phyloP scores from a whole-genome alignment of 2,113 vertebrate genomes.

The Phylloscopus trochiloides region DNA sequence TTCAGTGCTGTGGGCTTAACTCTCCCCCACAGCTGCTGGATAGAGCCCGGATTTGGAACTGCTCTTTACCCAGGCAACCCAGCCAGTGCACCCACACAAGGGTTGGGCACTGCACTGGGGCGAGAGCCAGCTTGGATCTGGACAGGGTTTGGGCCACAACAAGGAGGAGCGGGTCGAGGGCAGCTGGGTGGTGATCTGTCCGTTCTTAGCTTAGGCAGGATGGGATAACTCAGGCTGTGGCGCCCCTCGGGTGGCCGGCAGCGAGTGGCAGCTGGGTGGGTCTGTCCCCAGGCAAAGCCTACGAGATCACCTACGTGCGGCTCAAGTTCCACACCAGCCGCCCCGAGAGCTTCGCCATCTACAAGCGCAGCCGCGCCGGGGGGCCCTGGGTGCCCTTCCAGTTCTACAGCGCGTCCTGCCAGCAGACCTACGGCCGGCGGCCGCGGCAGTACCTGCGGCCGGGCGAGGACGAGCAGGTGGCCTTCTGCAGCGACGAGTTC shows the following conservation, averaged over 20 bases:
- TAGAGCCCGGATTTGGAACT: not conserved
- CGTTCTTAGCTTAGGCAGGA: not conserved
- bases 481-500: constrained; percentile 91
- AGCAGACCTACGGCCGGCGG: constrained; percentile 76
- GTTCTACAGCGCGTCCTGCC: constrained; percentile 90
- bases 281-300: constrained; percentile 85
- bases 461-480: constrained; percentile 83
- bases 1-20: not conserved
- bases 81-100: not conserved
- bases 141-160: not conserved
- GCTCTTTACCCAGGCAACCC: rapidly evolving
- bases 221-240: not conserved
- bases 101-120: rapidly evolving
- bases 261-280: rapidly evolving
- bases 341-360: constrained; percentile 93
- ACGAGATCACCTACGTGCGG: constrained; percentile 91
- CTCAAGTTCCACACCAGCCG: constrained; percentile 94
- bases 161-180: not conserved
- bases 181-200: not conserved
- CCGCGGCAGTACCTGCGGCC: constrained; percentile 75
- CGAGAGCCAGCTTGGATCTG: rapidly evolving
- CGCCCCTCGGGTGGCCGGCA: rapidly evolving
- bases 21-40: not conserved
- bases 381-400: constrained; percentile 91
- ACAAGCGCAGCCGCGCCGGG: constrained; percentile 74